phyloP scores from a whole-genome alignment of 1,140 invertebrate species.

The Phymorhynchus buccinoides region DNA sequence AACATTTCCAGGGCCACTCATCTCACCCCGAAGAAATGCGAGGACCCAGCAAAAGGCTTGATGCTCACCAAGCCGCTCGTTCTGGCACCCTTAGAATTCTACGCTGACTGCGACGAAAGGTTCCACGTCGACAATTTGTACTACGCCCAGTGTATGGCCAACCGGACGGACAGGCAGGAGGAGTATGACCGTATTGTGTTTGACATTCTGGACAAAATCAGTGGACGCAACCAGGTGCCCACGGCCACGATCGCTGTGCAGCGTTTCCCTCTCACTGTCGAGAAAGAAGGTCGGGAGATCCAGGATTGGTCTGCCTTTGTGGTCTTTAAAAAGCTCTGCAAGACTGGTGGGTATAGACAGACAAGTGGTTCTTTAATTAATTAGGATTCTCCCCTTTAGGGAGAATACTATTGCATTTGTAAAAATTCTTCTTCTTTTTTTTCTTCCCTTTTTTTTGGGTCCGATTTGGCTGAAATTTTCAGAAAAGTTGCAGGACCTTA shows the following conservation, averaged over 20 bases:
- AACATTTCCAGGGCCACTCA: neutral
- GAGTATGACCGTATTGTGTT: neutral
- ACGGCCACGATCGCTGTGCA: neutral
- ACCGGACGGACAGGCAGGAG: neutral
- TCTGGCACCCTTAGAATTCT: neutral
- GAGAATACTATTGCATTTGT: neutral
- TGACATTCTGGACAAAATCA: constrained; percentile 6
- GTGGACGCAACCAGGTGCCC: neutral
- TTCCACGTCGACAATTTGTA: neutral
- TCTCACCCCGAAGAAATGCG: too few relatives aligned
- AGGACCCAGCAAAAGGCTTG: neutral
- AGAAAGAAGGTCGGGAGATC: neutral
- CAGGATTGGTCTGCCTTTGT: neutral
- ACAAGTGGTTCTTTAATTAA: too few relatives aligned
- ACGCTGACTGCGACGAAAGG: neutral
- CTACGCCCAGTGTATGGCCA: neutral
- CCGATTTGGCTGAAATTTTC: too few relatives aligned
- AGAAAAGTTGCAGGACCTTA: too few relatives aligned
- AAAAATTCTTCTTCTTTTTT: too few relatives aligned
- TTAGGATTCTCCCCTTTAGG: too few relatives aligned
- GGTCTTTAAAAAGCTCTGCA: neutral
- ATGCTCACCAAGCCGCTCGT: neutral
- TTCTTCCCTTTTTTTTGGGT: too few relatives aligned
- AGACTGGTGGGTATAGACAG: neutral
- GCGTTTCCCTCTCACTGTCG: neutral